These are phyloP conservation scores for Chaenodraco wilsoni DNA, from an alignment of 2,797 vertebrate genomes.

Conservation along the genomic window DNA sequence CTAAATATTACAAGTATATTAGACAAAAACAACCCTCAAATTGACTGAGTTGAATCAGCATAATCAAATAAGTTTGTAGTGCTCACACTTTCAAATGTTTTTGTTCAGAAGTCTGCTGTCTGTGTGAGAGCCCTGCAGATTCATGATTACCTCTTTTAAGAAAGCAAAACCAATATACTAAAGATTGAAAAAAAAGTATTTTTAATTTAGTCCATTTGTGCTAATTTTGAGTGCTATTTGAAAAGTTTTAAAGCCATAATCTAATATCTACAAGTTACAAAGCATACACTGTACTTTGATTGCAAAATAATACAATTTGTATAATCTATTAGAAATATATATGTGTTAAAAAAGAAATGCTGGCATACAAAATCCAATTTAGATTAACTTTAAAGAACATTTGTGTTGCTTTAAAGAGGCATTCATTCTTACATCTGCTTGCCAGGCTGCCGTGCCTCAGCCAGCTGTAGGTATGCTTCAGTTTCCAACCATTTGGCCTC, in stretches of 20 bases:
- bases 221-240: conserved; percentile 1
- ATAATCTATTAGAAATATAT: background rate
- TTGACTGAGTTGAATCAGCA: background rate
- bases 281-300: background rate
- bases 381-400: conserved; percentile 45
- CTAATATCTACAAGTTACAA: background rate
- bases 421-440: conserved; percentile 33
- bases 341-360: background rate
- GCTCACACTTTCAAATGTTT: background rate
- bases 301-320: background rate
- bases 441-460: conserved; percentile 21
- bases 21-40: background rate
- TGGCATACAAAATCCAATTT: conserved; percentile 36
- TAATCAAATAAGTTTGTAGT: background rate
- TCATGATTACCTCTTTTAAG: background rate
- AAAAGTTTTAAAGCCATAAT: background rate
- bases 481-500: conserved; percentile 55
- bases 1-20: background rate
- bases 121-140: background rate
- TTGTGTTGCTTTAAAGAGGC: conserved; percentile 25
- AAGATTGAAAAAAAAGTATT: background rate
- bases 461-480: conserved; percentile 44
- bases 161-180: background rate
- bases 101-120: background rate
- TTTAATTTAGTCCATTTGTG: background rate